A percentile compares a stretch with the other conserved stretches of the same genome.
These are phyloP conservation scores for Gobiocypris rarus DNA, from an alignment of 2,113 vertebrate genomes.

Conservation along the genomic window DNA sequence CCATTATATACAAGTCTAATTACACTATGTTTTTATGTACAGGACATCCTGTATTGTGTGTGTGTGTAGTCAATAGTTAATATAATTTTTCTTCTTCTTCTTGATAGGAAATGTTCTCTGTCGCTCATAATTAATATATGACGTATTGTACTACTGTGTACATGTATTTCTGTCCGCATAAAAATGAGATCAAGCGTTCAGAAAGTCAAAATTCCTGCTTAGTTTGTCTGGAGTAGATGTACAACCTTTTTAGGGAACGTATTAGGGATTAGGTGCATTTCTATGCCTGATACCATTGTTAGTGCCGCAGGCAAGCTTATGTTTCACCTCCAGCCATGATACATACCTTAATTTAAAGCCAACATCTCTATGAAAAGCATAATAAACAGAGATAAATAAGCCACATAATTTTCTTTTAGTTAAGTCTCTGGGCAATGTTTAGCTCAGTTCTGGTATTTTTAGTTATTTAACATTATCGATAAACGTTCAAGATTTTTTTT, in stretches of 20 bases:
- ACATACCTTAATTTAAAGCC: slow-evolving; percentile 48
- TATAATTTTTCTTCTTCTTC: background rate
- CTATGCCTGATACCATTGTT: background rate
- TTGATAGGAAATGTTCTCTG: background rate
- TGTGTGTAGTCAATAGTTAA: background rate
- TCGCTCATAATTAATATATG: background rate
- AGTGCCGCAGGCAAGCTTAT: slow-evolving; percentile 42
- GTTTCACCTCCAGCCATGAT: slow-evolving; percentile 52
- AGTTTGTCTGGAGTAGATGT: background rate
- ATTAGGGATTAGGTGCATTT: background rate
- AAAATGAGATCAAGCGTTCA: slow-evolving; percentile 14
- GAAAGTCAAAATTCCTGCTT: background rate
- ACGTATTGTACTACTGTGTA: too few relatives aligned
- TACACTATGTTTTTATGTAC: background rate
- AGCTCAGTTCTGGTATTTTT: background rate
- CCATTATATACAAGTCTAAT: background rate
- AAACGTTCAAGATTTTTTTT: background rate
- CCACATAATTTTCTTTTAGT: background rate
- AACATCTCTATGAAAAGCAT: background rate
- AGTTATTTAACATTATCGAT: background rate
- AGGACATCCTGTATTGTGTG: background rate
- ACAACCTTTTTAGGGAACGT: too few relatives aligned
- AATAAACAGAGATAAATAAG: slow-evolving; percentile 17
- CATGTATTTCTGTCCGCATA: background rate
- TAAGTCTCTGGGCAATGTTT: background rate